phyloP scores from a whole-genome alignment of 1,140 invertebrate species.

The Sesamia nonagrioides region DNA sequence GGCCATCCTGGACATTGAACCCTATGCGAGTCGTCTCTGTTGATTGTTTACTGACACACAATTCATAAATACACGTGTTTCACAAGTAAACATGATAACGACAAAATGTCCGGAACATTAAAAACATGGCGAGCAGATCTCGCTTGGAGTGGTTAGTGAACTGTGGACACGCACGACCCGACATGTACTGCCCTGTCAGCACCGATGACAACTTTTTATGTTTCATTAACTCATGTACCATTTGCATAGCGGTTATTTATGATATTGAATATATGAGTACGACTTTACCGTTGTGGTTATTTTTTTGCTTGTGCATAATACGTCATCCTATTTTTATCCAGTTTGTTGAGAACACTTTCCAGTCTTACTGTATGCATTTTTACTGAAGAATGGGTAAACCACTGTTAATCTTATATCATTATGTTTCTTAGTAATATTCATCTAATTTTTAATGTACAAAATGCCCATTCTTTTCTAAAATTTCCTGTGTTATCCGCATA shows the following conservation, averaged over 20 bases:
- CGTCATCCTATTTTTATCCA: too few species aligned
- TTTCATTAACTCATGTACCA: slow-evolving; percentile 17
- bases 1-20: too few species aligned
- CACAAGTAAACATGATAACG: background rate
- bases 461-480: background rate
- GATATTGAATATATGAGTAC: background rate
- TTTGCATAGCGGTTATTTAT: slow-evolving; percentile 23
- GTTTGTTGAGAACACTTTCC: too few species aligned
- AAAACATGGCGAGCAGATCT: slow-evolving; percentile 17
- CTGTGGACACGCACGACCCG: slow-evolving; percentile 16
- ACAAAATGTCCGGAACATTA: slow-evolving; percentile 12
- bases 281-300: background rate
- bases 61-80: background rate
- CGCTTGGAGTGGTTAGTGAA: slow-evolving; percentile 6
- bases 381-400: too few species aligned
- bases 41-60: too few species aligned
- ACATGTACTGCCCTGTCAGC: slow-evolving; percentile 14
- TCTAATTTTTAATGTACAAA: background rate
- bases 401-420: too few species aligned
- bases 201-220: slow-evolving; percentile 28
- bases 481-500: background rate
- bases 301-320: background rate
- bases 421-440: background rate
- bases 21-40: too few species aligned
- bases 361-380: too few species aligned